Evolutionary conservation across 35 echinoderm and acorn worm genomes (phyloP).

Genomic region (Heliocidaris erythrogramma): DNA sequence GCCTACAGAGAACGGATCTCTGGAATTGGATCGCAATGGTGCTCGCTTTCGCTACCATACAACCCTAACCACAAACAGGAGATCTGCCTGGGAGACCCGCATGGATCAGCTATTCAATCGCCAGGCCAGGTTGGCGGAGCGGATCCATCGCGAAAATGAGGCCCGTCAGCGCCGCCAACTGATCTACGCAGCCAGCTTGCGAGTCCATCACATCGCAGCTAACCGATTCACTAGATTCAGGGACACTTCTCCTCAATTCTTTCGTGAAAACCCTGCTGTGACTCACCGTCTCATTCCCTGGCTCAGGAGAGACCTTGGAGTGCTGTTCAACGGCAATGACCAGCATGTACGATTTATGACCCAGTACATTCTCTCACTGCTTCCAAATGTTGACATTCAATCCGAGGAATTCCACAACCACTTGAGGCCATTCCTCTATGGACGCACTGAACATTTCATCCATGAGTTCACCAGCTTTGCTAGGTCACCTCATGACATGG

Average conservation of each 20-base stretch:
- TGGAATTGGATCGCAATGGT: slow-evolving; percentile 41
- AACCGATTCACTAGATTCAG: slow-evolving; percentile 74
- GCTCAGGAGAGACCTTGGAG: slow-evolving; percentile 76
- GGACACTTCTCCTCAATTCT: slow-evolving; percentile 82
- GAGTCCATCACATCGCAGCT: slow-evolving; percentile 64
- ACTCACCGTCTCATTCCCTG: slow-evolving; percentile 90
- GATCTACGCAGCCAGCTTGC: slow-evolving; percentile 77
- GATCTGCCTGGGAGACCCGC: slow-evolving; percentile 58
- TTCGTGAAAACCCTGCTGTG: slow-evolving; percentile 76
- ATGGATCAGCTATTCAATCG: slow-evolving; percentile 63
- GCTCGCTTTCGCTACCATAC: slow-evolving; percentile 85
- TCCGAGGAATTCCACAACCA: slow-evolving; percentile 87
- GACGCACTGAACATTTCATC: slow-evolving; percentile 88
- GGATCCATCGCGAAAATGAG: slow-evolving; percentile 60
- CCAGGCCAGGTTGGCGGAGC: slow-evolving; percentile 51
- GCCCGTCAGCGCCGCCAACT: slow-evolving; percentile 67
- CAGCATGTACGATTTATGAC: slow-evolving; percentile 93
- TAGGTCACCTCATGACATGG: slow-evolving; percentile 83
- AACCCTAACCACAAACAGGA: slow-evolving; percentile 69
- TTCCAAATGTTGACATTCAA: slow-evolving; percentile 88
- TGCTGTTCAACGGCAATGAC: slow-evolving; percentile 79
- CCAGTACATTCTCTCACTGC: slow-evolving; percentile 84
- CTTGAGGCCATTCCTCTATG: slow-evolving; percentile 85
- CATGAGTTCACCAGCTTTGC: slow-evolving; percentile 95
- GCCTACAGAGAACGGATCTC: neutral